phyloP scores from a whole-genome alignment of 2,113 vertebrate species.

The Trematocara unimaculatum region DNA sequence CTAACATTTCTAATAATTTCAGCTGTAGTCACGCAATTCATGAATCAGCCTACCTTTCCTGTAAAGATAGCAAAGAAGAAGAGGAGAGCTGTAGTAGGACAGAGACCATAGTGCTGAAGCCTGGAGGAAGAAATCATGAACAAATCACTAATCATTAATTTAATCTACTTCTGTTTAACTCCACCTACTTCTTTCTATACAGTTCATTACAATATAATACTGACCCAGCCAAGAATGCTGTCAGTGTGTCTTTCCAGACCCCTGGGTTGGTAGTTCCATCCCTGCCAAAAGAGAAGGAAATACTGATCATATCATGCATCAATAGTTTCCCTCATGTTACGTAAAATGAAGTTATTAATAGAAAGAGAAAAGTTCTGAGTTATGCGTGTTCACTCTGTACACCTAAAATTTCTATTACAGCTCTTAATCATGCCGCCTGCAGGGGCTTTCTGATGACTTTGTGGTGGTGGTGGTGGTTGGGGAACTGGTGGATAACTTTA shows the following conservation, averaged over 20 bases:
- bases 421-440: neutral
- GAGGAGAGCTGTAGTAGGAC: conserved; percentile 87
- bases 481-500: neutral
- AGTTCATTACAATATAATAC: conserved; percentile 39
- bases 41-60: conserved; percentile 79
- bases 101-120: conserved; percentile 85
- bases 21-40: neutral
- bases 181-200: neutral
- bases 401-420: neutral
- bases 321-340: neutral
- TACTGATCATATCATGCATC: neutral
- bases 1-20: neutral
- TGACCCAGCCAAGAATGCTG: conserved; percentile 85
- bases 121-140: conserved; percentile 59
- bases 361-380: neutral
- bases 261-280: conserved; percentile 81
- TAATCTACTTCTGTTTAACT: neutral
- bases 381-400: neutral
- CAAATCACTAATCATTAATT: neutral
- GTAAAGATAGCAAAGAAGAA: conserved; percentile 85
- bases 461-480: neutral
- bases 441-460: neutral
- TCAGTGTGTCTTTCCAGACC: conserved; percentile 82
- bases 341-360: neutral
- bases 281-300: conserved; percentile 52